These are phyloP conservation scores for Ophion slaviceki DNA, from an alignment of 2,888 invertebrate genomes.

Conservation along the genomic window DNA sequence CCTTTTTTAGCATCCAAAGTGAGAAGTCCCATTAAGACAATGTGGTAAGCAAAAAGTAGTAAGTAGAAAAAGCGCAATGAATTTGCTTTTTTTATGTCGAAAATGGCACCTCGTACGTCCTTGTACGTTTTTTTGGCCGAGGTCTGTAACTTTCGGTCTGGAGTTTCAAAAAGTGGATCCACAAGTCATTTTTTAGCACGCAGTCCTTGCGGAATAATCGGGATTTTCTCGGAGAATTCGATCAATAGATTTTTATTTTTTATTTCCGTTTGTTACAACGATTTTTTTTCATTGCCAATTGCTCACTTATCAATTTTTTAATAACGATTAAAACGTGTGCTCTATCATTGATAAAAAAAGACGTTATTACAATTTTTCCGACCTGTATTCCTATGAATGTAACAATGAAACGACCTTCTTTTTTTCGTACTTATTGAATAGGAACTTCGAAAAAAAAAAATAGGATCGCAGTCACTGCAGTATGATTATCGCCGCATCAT, in stretches of 20 bases:
- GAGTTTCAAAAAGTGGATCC: no score
- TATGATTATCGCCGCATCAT: not conserved
- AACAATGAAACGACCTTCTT: not conserved
- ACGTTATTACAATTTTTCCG: not conserved
- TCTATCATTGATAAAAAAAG: not conserved
- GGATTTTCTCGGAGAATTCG: no score
- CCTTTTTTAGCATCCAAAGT: no score
- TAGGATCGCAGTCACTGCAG: not conserved
- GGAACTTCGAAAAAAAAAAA: constrained; percentile 34
- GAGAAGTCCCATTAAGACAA: no score
- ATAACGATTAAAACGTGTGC: not conserved
- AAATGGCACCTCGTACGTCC: no score
- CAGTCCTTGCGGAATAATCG: no score
- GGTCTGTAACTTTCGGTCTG: no score
- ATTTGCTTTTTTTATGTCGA: no score
- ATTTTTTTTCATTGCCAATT: not conserved
- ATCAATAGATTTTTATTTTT: not conserved
- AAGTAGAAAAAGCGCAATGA: no score
- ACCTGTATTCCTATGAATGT: not conserved
- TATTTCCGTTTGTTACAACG: constrained; percentile 8
- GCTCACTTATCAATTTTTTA: not conserved
- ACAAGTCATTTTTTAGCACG: no score
- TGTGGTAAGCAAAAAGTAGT: no score
- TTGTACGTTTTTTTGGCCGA: no score
- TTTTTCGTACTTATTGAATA: constrained; percentile 23